Conservation (phyloP, 2,113 vertebrate genomes). For the Nothobranchius furzeri region DNA sequence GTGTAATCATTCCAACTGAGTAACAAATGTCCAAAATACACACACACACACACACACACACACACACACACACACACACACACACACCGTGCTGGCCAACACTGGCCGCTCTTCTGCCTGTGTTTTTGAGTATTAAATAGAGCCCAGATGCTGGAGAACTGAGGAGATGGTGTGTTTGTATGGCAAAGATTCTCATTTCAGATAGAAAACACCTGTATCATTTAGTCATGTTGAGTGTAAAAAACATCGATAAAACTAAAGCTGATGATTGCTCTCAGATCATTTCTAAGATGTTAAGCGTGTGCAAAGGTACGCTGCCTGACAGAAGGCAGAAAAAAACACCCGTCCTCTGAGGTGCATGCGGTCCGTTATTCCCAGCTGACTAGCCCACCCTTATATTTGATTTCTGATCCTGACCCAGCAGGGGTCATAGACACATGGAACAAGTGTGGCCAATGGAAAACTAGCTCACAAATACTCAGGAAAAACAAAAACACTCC, state of each 20-base stretch:
- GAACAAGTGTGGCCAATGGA: constrained; percentile 47
- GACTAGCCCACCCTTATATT: constrained; percentile 16
- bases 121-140: constrained; percentile 70
- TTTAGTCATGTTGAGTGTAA: constrained; percentile 17
- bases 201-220: constrained; percentile 29
- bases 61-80: constrained; percentile 11
- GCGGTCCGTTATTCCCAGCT: constrained; percentile 12
- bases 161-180: constrained; percentile 12
- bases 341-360: not conserved
- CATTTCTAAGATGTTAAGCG: not conserved
- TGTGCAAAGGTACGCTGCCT: not conserved
- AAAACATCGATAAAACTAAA: constrained; percentile 17
- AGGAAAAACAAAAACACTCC: constrained; percentile 7
- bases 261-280: not conserved
- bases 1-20: constrained; percentile 28
- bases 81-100: constrained; percentile 42
- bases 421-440: constrained; percentile 24
- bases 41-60: not conserved
- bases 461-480: constrained; percentile 52
- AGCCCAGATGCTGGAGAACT: constrained; percentile 71
- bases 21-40: constrained; percentile 30
- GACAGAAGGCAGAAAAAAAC: not conserved
- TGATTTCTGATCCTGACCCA: constrained; percentile 32
- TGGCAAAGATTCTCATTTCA: constrained; percentile 18
- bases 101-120: constrained; percentile 45